Evolutionary conservation across 2,797 vertebrate genomes (phyloP), one percentile per base, ranked within the genome.

Genomic region (Labroides dimidiatus): DNA sequence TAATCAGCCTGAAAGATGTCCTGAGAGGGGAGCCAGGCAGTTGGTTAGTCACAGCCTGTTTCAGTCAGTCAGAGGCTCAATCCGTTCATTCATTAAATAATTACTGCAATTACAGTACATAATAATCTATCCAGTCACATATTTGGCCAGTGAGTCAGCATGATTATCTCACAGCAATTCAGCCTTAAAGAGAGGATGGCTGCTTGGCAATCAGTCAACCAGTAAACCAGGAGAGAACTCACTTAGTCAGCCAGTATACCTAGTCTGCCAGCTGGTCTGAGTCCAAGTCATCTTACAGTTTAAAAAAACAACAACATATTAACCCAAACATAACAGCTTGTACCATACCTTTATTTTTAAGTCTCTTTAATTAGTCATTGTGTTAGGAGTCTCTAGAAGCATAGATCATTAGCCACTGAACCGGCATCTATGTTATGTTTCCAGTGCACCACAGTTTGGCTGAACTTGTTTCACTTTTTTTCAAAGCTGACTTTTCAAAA

Each of bases 41-140:
- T 67, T 53, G 33, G 75, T 82, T 75, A 78, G 77, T 81, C 77
- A 81, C 73, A 69, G 58, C 48, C 70, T 58, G 70, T 65, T 78
- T 75, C 65, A 77, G 69, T 41, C 66, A 49, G 45, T 72, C 76
- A 71, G 19, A 64, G 63, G 62, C 56, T 75, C 57, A 78, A 36
- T 85, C 64, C 71, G 52, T 77, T 62, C 50, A 80, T 72, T 84
- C 61, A 80, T 77, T 82, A 20, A 80, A 75, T 72, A 77, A 85
- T 82, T 84, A 84, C 68, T 36, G 47, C 71, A 71, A 83, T 90
- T 86, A 86, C 37, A 61, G 73, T 48, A 55, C 67, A 82, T 71
- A 66, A 84, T 83, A 61, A 81, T 84, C 74, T 61, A 62, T 47
- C 39, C 52, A 57, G 55, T 75, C 66, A 50, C 52, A 73, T 63